phyloP scores from a whole-genome alignment of 2,113 vertebrate genomes.

The Leucoraja erinaceus region DNA sequence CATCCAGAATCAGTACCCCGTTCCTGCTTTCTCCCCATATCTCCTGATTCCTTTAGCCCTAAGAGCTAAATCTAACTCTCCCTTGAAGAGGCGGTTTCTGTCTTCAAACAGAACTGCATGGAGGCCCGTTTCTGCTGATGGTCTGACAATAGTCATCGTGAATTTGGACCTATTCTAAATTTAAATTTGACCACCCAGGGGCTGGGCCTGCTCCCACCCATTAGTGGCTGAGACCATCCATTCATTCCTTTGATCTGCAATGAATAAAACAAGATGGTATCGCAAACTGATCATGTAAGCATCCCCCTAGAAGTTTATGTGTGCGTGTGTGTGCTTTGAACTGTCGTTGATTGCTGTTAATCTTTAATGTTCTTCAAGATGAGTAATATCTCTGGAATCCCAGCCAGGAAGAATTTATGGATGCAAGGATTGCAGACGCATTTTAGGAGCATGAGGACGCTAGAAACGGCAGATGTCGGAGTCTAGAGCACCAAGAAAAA shows the following conservation, averaged over 20 bases:
- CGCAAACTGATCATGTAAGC: not conserved
- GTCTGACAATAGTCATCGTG: not conserved
- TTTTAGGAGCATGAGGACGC: not conserved
- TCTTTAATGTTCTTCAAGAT: not conserved
- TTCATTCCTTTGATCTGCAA: not conserved
- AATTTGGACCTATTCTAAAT: not conserved
- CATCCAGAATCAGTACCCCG: no score
- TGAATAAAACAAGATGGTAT: not conserved
- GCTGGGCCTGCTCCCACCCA: not conserved
- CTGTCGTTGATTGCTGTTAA: not conserved
- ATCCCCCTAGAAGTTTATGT: not conserved
- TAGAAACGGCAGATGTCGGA: no score
- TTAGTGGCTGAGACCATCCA: not conserved
- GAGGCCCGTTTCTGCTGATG: not conserved
- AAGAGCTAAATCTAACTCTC: no score
- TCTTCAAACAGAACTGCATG: not conserved
- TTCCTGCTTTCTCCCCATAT: no score
- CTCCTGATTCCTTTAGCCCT: no score
- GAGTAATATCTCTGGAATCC: not conserved
- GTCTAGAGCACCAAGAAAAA: no score
- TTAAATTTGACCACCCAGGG: conserved; percentile 6
- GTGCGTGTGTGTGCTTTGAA: not conserved
- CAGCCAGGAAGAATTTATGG: not conserved
- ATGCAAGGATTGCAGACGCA: not conserved
- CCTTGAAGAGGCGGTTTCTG: not conserved